Evolutionary conservation across 2,888 invertebrate species (phyloP).

Genomic region (Melangyna quadrimaculata): DNA sequence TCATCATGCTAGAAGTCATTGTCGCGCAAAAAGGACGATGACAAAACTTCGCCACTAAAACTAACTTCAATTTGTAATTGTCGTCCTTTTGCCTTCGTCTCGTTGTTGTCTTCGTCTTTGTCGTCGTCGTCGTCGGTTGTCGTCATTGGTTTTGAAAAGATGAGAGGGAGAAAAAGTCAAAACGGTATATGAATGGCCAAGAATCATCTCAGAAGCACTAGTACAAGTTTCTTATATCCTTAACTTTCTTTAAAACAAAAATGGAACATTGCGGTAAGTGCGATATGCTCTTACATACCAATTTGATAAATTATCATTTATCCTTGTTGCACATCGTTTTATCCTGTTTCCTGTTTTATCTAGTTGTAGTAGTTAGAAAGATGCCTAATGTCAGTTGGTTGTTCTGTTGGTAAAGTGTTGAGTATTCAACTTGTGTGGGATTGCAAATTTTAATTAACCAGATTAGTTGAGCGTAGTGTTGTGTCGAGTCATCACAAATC

Average conservation of each 20-base stretch:
- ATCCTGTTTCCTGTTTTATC: slow-evolving; percentile 8
- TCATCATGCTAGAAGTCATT: slow-evolving; percentile 26
- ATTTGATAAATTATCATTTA: slow-evolving; percentile 65
- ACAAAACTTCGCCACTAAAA: slow-evolving; percentile 65
- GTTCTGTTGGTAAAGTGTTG: slow-evolving; percentile 32
- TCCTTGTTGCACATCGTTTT: slow-evolving; percentile 45
- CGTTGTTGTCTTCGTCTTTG: not conserved
- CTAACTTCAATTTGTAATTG: slow-evolving; percentile 69
- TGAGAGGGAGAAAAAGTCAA: slow-evolving; percentile 1
- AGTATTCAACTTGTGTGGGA: slow-evolving; percentile 54
- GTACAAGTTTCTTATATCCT: slow-evolving; percentile 28
- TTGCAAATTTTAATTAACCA: slow-evolving; percentile 69
- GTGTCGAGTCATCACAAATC: slow-evolving; percentile 36
- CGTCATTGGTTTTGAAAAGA: slow-evolving; percentile 11
- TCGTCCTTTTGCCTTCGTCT: slow-evolving; percentile 31
- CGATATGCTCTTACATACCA: slow-evolving; percentile 60
- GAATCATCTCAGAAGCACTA: slow-evolving; percentile 2
- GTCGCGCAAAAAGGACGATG: slow-evolving; percentile 42
- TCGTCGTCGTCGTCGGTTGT: not conserved
- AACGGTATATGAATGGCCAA: slow-evolving; percentile 46
- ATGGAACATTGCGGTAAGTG: slow-evolving; percentile 59
- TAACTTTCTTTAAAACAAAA: slow-evolving; percentile 28
- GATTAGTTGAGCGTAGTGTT: slow-evolving; percentile 59
- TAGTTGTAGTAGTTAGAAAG: not conserved
- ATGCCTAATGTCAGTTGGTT: slow-evolving; percentile 54